Evolutionary conservation across 2,113 vertebrate genomes (phyloP), one percentile per base, ranked within the genome.

Genomic region (Oreocharis arfaki): DNA sequence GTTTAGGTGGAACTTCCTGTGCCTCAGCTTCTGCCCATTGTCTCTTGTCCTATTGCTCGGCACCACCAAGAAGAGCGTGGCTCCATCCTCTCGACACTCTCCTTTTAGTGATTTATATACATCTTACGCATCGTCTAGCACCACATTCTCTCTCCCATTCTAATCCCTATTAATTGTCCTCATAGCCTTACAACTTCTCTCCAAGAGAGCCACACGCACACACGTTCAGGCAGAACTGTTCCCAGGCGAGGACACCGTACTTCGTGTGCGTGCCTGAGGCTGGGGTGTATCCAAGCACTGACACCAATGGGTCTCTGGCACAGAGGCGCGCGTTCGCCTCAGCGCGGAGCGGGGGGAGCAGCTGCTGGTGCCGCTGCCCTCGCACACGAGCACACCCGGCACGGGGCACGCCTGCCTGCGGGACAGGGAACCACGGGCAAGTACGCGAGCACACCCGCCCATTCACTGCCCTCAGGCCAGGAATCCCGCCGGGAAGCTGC

Each of bases 231-330:
- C 49, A 11, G 15, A 61, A 4, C 59, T 13, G 7, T 2, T 63
- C 19, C 37, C 28, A 17, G 13, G 14, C 9, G 10, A 3, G 15
- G 11, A 4, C 9, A 26, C 0, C 3, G 2, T 0, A 4, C 22
- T n/a, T 9, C 0, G 18, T 0, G 0, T 0, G 44, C 30, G 12
- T 0, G 27, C 3, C 55, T 15, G 4, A 7, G 9, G 26, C 2
- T 4, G 47, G 8, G 10, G 4, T 11, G 65, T 22, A 47, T 7
- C 61, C 44, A 6, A 67, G 60, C 64, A 3, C 3, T 0, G 44
- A 5, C 32, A 6, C 6, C 6, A 4, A 4, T 0, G 6, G 17
- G 20, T 30, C 37, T 10, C n/a, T 2, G 64, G 65, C 55, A 9
- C 1, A 6, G 5, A 14, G 44, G 1, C 0, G 19, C 59, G 23